A percentile compares a stretch with the other conserved stretches of the same genome.
These are phyloP conservation scores for Romanogobio albipinnatus DNA, from an alignment of 2,113 vertebrate genomes.

Conservation along the genomic window DNA sequence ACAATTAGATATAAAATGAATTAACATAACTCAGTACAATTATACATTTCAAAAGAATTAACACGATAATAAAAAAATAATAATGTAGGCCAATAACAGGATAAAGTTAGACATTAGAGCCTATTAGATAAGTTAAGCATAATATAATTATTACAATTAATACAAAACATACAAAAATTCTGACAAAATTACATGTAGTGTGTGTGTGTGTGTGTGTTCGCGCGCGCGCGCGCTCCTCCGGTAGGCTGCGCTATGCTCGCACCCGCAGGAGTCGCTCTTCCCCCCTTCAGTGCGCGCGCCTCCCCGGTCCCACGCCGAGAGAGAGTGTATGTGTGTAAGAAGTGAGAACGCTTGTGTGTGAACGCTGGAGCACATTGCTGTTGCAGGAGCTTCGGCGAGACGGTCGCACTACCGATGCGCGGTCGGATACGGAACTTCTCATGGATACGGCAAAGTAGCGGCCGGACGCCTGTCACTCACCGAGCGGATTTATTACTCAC, in stretches of 20 bases:
- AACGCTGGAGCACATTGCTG: slow-evolving; percentile 37
- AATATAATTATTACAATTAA: not conserved
- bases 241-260: slow-evolving; percentile 71
- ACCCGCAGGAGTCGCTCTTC: slow-evolving; percentile 50
- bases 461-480: slow-evolving; percentile 3
- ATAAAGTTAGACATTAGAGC: too few species aligned
- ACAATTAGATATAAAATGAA: too few species aligned
- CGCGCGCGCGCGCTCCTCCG: slow-evolving; percentile 50
- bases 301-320: slow-evolving; percentile 4
- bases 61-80: not conserved
- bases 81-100: not conserved
- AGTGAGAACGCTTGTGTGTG: slow-evolving; percentile 15
- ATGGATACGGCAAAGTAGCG: slow-evolving; percentile 50
- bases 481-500: slow-evolving; percentile 35
- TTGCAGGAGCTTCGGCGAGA: slow-evolving; percentile 42
- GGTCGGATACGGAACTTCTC: slow-evolving; percentile 45
- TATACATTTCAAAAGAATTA: not conserved
- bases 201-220: not conserved
- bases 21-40: too few species aligned
- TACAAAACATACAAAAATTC: not conserved
- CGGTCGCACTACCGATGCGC: slow-evolving; percentile 39
- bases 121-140: too few species aligned
- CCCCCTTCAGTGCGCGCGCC: slow-evolving; percentile 44
- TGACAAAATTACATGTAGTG: not conserved
- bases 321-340: slow-evolving; percentile 41